These are phyloP conservation scores for Dascillus cervinus DNA, from an alignment of 2,888 invertebrate genomes.

Conservation along the genomic window DNA sequence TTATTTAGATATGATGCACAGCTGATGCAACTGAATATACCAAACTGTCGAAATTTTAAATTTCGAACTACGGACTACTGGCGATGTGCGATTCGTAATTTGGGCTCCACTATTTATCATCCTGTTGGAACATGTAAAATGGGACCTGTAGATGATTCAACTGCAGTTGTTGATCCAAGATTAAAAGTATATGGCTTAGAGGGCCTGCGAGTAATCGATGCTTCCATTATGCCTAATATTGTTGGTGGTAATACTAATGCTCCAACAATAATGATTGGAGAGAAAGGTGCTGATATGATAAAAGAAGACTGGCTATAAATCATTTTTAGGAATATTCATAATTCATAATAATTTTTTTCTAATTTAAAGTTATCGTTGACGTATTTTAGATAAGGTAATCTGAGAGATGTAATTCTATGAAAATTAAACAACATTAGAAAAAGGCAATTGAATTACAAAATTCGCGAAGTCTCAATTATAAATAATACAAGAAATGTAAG, in stretches of 20 bases:
- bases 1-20: slow-evolving; percentile 38
- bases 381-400: too few relatives aligned
- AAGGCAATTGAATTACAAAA: too few relatives aligned
- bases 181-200: slow-evolving; percentile 48
- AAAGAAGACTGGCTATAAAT: slow-evolving; percentile 36
- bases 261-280: slow-evolving; percentile 47
- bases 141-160: slow-evolving; percentile 54
- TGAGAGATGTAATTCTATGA: too few relatives aligned
- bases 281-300: slow-evolving; percentile 47
- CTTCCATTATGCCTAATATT: slow-evolving; percentile 41
- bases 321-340: too few relatives aligned
- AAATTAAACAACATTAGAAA: too few relatives aligned
- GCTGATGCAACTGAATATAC: slow-evolving; percentile 32
- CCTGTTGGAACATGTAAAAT: slow-evolving; percentile 52
- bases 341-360: too few relatives aligned
- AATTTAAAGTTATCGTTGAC: too few relatives aligned
- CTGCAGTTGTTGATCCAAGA: slow-evolving; percentile 62
- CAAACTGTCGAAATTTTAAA: slow-evolving; percentile 43
- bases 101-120: slow-evolving; percentile 29
- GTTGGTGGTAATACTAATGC: slow-evolving; percentile 47
- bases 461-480: too few relatives aligned
- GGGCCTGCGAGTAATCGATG: slow-evolving; percentile 45
- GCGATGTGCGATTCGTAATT: slow-evolving; percentile 41
- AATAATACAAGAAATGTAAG: too few relatives aligned
- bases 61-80: slow-evolving; percentile 45